A percentile compares a stretch with the other conserved stretches of the same genome.
Evolutionary conservation across 2,113 vertebrate species (phyloP).

Genomic region (Formicarius rufipectus): DNA sequence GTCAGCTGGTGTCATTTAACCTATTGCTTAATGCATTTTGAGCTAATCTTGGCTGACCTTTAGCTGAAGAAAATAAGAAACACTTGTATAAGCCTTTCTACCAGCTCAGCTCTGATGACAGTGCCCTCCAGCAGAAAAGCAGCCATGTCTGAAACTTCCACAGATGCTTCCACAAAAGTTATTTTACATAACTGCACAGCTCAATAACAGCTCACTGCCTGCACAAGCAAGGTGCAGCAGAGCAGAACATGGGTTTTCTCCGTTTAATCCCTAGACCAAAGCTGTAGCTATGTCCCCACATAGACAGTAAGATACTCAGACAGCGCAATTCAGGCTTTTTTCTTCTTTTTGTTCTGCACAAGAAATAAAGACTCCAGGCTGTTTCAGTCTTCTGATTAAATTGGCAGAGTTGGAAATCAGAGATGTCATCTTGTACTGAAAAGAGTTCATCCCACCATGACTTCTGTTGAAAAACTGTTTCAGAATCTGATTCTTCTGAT

Average conservation of each 20-base stretch:
- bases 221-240: not conserved
- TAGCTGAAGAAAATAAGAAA: slow-evolving; percentile 6
- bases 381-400: not conserved
- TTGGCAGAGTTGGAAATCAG: slow-evolving; percentile 1
- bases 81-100: not conserved
- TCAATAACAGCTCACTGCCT: not conserved
- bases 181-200: not conserved
- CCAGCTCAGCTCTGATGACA: not conserved
- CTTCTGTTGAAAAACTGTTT: slow-evolving; percentile 24
- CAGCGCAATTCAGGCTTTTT: not conserved
- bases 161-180: not conserved
- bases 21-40: not conserved
- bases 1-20: not conserved
- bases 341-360: not conserved
- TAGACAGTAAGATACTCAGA: not conserved
- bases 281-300: not conserved
- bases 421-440: not conserved
- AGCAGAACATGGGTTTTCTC: not conserved
- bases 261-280: not conserved
- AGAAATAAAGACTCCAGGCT: not conserved
- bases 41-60: slow-evolving; percentile 22
- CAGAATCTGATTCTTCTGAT: not conserved
- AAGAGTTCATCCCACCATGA: not conserved
- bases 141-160: not conserved
- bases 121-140: slow-evolving; percentile 25